phyloP scores from a whole-genome alignment of 2,797 vertebrate genomes.

The Paedocypris micromegethes region DNA sequence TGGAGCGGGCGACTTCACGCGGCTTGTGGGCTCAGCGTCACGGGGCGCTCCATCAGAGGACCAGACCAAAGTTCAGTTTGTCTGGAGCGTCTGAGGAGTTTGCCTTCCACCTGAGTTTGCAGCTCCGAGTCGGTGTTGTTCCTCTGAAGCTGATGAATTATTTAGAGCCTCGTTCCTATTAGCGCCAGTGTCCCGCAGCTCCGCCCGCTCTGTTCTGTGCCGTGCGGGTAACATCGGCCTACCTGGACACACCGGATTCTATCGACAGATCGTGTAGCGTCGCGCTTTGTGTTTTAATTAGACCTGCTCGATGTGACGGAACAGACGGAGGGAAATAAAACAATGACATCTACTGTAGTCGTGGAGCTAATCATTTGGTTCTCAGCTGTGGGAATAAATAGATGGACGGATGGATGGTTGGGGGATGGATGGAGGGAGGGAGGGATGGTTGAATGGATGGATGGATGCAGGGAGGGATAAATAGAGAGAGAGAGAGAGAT shows the following conservation, averaged over 20 bases:
- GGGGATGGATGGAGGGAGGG: too few species aligned
- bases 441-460: too few species aligned
- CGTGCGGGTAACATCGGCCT: conserved; percentile 23
- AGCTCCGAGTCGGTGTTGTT: conserved; percentile 3
- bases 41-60: conserved; percentile 22
- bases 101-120: conserved; percentile 13
- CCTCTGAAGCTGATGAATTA: conserved; percentile 36
- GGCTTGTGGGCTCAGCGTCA: conserved; percentile 34
- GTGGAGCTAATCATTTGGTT: conserved; percentile 7
- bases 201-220: conserved; percentile 12
- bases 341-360: conserved; percentile 10
- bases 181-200: conserved; percentile 43
- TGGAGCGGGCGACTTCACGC: conserved; percentile 2
- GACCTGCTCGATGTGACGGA: neutral
- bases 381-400: too few species aligned
- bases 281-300: conserved; percentile 29
- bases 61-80: conserved; percentile 20
- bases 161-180: conserved; percentile 51
- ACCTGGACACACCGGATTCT: conserved; percentile 7
- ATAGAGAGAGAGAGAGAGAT: too few species aligned
- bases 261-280: conserved; percentile 9
- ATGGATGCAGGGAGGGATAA: too few species aligned
- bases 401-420: too few species aligned
- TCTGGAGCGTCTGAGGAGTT: conserved; percentile 2
- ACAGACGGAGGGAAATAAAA: conserved; percentile 16